phyloP scores from a whole-genome alignment of 2,888 invertebrate genomes.

The Lithophane leautieri region DNA sequence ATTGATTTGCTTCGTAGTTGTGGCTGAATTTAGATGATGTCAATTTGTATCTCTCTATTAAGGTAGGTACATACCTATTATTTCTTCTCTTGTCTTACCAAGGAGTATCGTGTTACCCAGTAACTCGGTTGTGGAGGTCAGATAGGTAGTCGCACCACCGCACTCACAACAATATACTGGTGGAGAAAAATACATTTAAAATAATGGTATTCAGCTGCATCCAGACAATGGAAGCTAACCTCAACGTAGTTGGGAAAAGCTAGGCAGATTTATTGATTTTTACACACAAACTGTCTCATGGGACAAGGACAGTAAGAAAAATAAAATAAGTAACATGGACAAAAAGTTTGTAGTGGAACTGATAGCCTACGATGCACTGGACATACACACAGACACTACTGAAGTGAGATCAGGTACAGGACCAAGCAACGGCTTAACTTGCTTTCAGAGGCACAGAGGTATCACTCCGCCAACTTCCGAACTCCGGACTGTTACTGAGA shows the following conservation, averaged over 20 bases:
- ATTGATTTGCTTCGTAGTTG: background rate
- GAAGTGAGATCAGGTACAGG: too few species aligned
- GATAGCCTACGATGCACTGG: background rate
- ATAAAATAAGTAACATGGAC: too few species aligned
- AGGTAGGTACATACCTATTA: background rate
- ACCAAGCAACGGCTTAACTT: too few species aligned
- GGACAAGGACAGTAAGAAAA: too few species aligned
- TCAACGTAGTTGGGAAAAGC: background rate
- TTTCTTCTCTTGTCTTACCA: background rate
- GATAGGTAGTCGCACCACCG: background rate
- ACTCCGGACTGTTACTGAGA: too few species aligned
- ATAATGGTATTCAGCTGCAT: background rate
- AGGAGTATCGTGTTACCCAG: background rate
- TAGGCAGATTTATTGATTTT: background rate
- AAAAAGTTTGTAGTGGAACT: too few species aligned
- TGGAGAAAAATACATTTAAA: background rate
- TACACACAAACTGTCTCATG: too few species aligned
- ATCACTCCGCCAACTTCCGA: too few species aligned
- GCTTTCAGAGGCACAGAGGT: too few species aligned
- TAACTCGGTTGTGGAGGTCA: background rate
- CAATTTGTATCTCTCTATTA: slow-evolving; percentile 1
- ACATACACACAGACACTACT: too few species aligned
- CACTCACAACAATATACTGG: too few species aligned
- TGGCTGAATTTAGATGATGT: slow-evolving; percentile 2
- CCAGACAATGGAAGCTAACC: background rate